Percentiles rank a stretch among this genome's conserved stretches.
Conservation (phyloP, 2,888 invertebrate genomes). For the Zeuzera pyrina region DNA sequence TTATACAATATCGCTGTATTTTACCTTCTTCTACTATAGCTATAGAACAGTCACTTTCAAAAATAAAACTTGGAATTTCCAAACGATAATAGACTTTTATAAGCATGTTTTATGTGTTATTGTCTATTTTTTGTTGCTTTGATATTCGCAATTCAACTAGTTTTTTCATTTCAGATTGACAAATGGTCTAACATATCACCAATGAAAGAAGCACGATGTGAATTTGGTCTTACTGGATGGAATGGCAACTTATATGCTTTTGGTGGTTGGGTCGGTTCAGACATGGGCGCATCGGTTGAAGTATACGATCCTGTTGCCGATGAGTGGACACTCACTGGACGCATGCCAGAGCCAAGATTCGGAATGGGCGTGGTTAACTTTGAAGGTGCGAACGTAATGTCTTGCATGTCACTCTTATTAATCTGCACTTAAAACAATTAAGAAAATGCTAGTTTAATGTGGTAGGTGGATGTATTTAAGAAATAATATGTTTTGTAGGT, state of each 20-base stretch:
- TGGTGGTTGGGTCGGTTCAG: conserved; percentile 95
- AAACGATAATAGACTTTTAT: no score
- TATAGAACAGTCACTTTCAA: no score
- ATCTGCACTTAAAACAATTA: not conserved
- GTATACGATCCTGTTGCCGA: conserved; percentile 86
- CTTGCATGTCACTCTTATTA: not conserved
- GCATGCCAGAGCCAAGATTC: conserved; percentile 88
- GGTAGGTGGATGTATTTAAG: not conserved
- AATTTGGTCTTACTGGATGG: conserved; percentile 89
- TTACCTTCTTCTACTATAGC: no score
- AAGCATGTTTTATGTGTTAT: no score
- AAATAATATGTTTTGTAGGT: conserved; percentile 69
- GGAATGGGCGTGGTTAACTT: conserved; percentile 93
- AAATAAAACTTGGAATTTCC: no score
- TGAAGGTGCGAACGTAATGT: no score
- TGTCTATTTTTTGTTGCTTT: not conserved
- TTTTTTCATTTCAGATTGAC: conserved; percentile 63
- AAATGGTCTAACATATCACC: conserved; percentile 76
- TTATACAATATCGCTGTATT: no score
- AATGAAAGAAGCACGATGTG: conserved; percentile 90
- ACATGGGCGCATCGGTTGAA: conserved; percentile 91
- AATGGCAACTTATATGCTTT: conserved; percentile 89
- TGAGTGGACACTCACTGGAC: conserved; percentile 83
- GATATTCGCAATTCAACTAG: no score
- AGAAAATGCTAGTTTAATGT: not conserved